Evolutionary conservation across 2,888 invertebrate species (phyloP).

Genomic region (Xestobium rufovillosum): DNA sequence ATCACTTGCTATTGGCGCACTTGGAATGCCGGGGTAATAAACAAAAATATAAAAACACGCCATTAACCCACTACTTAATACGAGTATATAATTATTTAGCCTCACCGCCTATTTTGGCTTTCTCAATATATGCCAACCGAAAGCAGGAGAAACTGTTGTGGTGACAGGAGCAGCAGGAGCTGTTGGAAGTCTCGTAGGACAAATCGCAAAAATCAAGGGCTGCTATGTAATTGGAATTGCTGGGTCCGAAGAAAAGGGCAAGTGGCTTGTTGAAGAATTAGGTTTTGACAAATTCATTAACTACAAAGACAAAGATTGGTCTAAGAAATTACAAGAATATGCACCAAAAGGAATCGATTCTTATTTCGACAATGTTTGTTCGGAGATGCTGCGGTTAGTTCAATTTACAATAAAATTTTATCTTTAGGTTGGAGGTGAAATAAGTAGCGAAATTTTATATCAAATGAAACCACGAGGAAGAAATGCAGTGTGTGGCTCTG

Average conservation of each 20-base stretch:
- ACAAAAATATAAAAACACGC: too few species aligned
- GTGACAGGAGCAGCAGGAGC: constrained; percentile 68
- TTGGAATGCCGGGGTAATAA: constrained; percentile 71
- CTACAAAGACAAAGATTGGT: constrained; percentile 54
- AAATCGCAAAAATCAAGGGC: constrained; percentile 63
- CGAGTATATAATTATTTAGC: too few species aligned
- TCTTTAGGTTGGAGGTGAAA: constrained; percentile 55
- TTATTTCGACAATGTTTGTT: constrained; percentile 64
- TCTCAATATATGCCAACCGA: constrained; percentile 58
- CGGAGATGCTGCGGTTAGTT: neutral
- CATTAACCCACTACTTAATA: too few species aligned
- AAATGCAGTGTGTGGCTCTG: constrained; percentile 58
- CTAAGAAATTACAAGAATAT: constrained; percentile 47
- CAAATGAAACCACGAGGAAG: constrained; percentile 57
- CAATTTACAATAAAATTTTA: constrained; percentile 23
- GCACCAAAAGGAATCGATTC: constrained; percentile 64
- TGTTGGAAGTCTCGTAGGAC: constrained; percentile 68
- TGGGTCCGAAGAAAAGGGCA: constrained; percentile 60
- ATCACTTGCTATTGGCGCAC: constrained; percentile 55
- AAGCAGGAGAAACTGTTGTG: constrained; percentile 60
- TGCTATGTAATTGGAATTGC: constrained; percentile 61
- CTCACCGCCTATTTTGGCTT: constrained; percentile 65
- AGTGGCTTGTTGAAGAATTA: constrained; percentile 54
- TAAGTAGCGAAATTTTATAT: constrained; percentile 51
- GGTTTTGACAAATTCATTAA: constrained; percentile 61